Base-by-base conservation (phyloP, 2,797 vertebrate genomes). In the Lateolabrax maculatus region DNA sequence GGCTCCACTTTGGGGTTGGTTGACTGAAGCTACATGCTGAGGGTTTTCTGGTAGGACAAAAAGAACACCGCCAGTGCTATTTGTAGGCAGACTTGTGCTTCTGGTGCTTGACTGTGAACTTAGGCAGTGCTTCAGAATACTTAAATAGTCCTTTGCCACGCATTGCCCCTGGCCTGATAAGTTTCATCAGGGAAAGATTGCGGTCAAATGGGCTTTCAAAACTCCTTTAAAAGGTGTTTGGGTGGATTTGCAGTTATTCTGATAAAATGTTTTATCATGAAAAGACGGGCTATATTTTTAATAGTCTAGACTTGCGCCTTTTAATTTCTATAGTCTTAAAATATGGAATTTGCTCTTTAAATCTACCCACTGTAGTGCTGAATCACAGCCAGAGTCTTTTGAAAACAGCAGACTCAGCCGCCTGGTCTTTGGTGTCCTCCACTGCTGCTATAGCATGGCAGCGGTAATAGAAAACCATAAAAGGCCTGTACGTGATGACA, bases 391-490 rank as follows among this genome's bases (percentile, higher is more conserved):
- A 52, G 52, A 71, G 57, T 64, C 58, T 77, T 83, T 78, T 62
- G n/a, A 78, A 87, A 87, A 75, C 71, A 83, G 69, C 74, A 79
- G 76, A 67, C 48, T 85, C 86, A 87, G 81, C 80, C 80, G 68
- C 55, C 78, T 55, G 62, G 55, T 88, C 81, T 76, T 85, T 51
- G 75, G 74, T 80, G 76, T 87, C 78, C 80, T 87, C 79, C 71
- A 75, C 34, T 78, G 75, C 81, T 67, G 75, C 83, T 80, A 65
- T 72, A 88, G 88, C 85, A 90, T 52, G 53, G 80, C 84, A 77
- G 76, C 52, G 41, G 84, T 89, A 90, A 91, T 89, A 88, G 87
- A 87, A 90, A 91, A 68, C 83, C 74, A 91, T 92, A 88, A 93
- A 91, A 87, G 77, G 73, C 71, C 75, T 68, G 75, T 71, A 72